Evolutionary conservation across 2,888 invertebrate species (phyloP), one percentile per base, ranked within the genome.

Genomic region (Spodoptera picta): DNA sequence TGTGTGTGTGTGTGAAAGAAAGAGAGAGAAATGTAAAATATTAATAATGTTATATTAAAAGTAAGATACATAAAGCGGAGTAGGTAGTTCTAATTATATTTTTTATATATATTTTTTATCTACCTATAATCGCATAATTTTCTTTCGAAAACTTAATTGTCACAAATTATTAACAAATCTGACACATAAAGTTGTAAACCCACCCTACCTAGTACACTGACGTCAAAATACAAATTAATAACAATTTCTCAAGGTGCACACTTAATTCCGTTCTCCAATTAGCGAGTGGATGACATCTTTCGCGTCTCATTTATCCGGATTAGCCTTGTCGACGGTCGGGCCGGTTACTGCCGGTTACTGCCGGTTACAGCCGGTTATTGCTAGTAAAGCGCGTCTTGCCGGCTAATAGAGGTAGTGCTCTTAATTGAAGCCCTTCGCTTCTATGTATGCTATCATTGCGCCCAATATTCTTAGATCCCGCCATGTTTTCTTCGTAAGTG

Each of bases 221-320:
- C 23, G 61, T 60, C 56, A 60, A 64, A 71, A 69, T 69, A 69
- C 58, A 59, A 73, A 68, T 77, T 69, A 73, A 66, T 73, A 66
- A 57, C 57, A 63, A 62, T 69, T 61, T 69, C 64, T 66, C 52
- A 63, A 72, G 73, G 63, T 69, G 62, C 65, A 60, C 70, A 83
- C 83, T 84, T 85, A 84, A 88, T 84, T 86, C 75, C 77, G 81
- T 72, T 77, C 81, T 77, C 87, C 86, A 89, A 90, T 90, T 90
- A 90, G 83, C 82, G 83, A 83, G 81, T 85, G 80, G 83, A 89
- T 87, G 87, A 88, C 88, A 88, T 88, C 88, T 86, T 87, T 87
- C 87, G 82, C 89, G 87, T 85, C 85, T 89, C 89, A 87, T 90
- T 90, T 89, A 86, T 86, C 81, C 82, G 83, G 88, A 90, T 89